These are phyloP conservation scores for Drosophila rhopaloa DNA, from an alignment of 1,140 invertebrate species.

Conservation along the genomic window DNA sequence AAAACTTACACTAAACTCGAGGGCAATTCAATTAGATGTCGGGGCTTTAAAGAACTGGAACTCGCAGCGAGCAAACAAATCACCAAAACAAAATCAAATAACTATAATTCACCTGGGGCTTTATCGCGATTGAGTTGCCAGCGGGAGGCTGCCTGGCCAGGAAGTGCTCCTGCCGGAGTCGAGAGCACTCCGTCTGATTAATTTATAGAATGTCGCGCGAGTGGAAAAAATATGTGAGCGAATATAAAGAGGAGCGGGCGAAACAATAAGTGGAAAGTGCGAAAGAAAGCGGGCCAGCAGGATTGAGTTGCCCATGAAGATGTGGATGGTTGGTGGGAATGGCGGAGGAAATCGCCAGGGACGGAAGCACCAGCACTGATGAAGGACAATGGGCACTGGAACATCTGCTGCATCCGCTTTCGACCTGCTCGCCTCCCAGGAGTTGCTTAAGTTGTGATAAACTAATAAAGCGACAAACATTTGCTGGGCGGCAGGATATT, in stretches of 20 bases:
- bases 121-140: conserved; percentile 78
- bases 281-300: conserved; percentile 42
- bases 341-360: neutral
- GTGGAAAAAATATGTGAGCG: conserved; percentile 38
- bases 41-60: conserved; percentile 61
- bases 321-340: neutral
- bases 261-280: conserved; percentile 68
- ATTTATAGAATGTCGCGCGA: conserved; percentile 77
- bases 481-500: conserved; percentile 67
- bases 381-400: conserved; percentile 44
- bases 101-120: conserved; percentile 80
- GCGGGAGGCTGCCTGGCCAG: conserved; percentile 23
- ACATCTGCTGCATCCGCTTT: conserved; percentile 51
- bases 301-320: conserved; percentile 14
- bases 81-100: conserved; percentile 80
- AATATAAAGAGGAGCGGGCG: conserved; percentile 31
- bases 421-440: conserved; percentile 19
- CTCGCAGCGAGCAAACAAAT: conserved; percentile 64
- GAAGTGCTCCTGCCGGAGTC: conserved; percentile 29
- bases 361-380: conserved; percentile 29
- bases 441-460: conserved; percentile 75
- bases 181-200: conserved; percentile 74
- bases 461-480: conserved; percentile 80
- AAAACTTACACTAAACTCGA: conserved; percentile 47
- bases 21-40: conserved; percentile 79